Evolutionary conservation across 1,140 invertebrate species (phyloP).

Genomic region (Drosophila subobscura): DNA sequence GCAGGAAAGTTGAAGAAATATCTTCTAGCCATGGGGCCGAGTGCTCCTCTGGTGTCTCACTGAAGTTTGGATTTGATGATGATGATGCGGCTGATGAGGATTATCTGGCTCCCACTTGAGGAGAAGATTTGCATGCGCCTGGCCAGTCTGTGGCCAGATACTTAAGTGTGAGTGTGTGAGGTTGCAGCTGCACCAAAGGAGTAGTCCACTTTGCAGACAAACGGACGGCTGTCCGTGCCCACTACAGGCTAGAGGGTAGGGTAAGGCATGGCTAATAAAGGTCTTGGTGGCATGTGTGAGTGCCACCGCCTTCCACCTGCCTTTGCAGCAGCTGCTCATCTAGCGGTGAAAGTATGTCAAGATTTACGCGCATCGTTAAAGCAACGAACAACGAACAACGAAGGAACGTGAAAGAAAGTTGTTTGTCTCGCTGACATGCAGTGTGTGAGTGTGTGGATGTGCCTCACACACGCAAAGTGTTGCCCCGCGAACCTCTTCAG

Average conservation of each 20-base stretch:
- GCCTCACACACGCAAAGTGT: slow-evolving; percentile 50
- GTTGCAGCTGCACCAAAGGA: slow-evolving; percentile 32
- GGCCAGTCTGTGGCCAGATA: slow-evolving; percentile 25
- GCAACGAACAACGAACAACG: slow-evolving; percentile 61
- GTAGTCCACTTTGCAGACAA: slow-evolving; percentile 50
- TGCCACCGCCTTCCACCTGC: slow-evolving; percentile 1
- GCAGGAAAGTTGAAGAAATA: slow-evolving; percentile 16
- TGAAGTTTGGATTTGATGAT: slow-evolving; percentile 7
- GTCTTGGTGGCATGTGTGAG: slow-evolving; percentile 16
- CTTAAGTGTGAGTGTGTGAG: slow-evolving; percentile 13
- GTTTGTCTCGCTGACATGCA: slow-evolving; percentile 29
- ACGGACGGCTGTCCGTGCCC: slow-evolving; percentile 26
- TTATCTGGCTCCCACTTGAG: slow-evolving; percentile 18
- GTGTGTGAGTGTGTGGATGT: slow-evolving; percentile 14
- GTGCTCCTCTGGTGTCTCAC: slow-evolving; percentile 8
- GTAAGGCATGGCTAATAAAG: slow-evolving; percentile 62
- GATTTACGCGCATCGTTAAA: slow-evolving; percentile 80
- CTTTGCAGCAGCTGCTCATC: slow-evolving; percentile 8
- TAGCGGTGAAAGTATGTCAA: slow-evolving; percentile 70
- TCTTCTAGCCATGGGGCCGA: slow-evolving; percentile 37
- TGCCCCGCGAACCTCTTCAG: slow-evolving; percentile 51
- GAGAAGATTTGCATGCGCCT: slow-evolving; percentile 20
- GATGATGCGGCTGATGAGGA: slow-evolving; percentile 35
- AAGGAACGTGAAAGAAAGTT: slow-evolving; percentile 38
- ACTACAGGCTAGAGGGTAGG: slow-evolving; percentile 15